phyloP scores from a whole-genome alignment of 2,797 vertebrate species.

The Amniataba percoides region DNA sequence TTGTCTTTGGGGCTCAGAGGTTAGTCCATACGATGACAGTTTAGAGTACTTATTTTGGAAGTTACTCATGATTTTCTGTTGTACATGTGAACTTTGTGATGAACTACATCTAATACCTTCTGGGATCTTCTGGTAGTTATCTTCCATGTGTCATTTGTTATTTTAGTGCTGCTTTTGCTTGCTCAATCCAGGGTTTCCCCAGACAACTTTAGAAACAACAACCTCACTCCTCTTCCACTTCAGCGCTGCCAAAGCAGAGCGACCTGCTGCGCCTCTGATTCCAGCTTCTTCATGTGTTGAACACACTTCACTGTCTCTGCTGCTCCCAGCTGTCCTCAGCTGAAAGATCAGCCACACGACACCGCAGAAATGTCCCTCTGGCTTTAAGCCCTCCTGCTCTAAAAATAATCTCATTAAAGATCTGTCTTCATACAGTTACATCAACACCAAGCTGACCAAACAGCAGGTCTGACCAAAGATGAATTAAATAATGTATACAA shows the following conservation, averaged over 20 bases:
- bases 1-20: background rate
- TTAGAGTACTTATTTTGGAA: background rate
- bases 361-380: slow-evolving; percentile 53
- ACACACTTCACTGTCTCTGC: background rate
- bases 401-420: slow-evolving; percentile 58
- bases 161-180: background rate
- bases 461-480: background rate
- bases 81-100: background rate
- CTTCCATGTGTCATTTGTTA: slow-evolving; percentile 3
- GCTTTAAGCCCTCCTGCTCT: slow-evolving; percentile 49
- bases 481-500: background rate
- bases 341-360: slow-evolving; percentile 63
- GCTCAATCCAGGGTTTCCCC: slow-evolving; percentile 7
- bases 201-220: background rate
- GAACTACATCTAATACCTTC: background rate
- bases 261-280: slow-evolving; percentile 16
- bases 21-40: background rate
- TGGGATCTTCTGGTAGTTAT: background rate
- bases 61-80: background rate
- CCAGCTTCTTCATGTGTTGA: slow-evolving; percentile 17
- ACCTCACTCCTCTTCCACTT: background rate
- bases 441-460: background rate
- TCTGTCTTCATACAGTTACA: background rate
- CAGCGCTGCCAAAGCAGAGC: background rate
- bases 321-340: slow-evolving; percentile 53